Base-by-base conservation (phyloP, 2,888 invertebrate genomes). In the Lasioglossum morio region DNA sequence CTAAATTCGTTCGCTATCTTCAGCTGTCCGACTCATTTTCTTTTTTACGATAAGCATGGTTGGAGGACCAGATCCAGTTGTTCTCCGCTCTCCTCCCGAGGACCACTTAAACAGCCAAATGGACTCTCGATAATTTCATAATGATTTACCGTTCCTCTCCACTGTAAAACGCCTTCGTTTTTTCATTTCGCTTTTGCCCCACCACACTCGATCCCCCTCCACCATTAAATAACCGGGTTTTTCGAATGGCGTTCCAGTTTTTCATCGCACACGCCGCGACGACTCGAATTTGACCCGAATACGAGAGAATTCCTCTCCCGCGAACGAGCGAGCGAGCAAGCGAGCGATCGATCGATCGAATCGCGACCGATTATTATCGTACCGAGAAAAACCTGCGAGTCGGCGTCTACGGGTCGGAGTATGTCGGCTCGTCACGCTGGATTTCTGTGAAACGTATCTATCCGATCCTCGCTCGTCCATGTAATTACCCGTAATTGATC, bases 41-140 rank as follows among this genome's bases (percentile, higher is more conserved):
- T 91, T 89, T 85, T 81, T 77, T 43, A 70, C 82, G 91, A 91
- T 91, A 91, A 91, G 91, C 70, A 76, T 74, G 69, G 43, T 63
- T 77, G 74, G 79, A 77, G 57, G 81, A 85, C 75, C 81, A 77
- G 87, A 88, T 89, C 86, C 90, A 91, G 92, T 89, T 86, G 79
- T 84, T 85, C 88, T 86, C 78, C 63, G 73, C 87, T 84, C 27
- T 34, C 66, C 34, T 23, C 23, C 8, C 19, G 90, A 90, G 87
- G 90, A 88, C 93, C 93, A 93, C 92, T 93, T 93, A 92, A 92
- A 93, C 89, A 79, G 85, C 88, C 90, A 92, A 93, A 93, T 92
- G 93, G 93, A 92, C 88, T 90, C 86, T 90, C 86, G 92, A 93
- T 93, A 92, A 93, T 93, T 93, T 93, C 91, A 88, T 92, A 91